phyloP scores from a whole-genome alignment of 2,797 vertebrate species.

The Synanceia verrucosa region DNA sequence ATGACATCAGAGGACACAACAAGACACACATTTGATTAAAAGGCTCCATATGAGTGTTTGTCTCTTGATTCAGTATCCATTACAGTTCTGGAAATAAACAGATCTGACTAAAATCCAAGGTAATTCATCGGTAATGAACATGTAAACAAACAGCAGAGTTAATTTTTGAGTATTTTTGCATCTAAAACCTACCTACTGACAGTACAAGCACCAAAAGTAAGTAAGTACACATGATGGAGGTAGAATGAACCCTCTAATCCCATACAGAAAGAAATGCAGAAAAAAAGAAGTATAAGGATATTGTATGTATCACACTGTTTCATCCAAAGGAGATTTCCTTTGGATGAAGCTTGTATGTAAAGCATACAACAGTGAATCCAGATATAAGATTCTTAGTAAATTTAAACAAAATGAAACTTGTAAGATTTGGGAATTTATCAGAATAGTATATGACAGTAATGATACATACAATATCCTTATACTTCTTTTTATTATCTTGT shows the following conservation, averaged over 20 bases:
- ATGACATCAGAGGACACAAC: slow-evolving; percentile 58
- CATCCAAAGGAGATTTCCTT: no score
- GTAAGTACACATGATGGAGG: neutral
- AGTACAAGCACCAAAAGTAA: slow-evolving; percentile 1
- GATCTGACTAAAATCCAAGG: neutral
- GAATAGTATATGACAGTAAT: no score
- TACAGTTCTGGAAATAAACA: neutral
- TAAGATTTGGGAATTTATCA: no score
- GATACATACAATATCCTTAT: no score
- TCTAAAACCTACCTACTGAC: neutral
- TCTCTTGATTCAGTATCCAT: slow-evolving; percentile 30
- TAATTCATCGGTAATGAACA: slow-evolving; percentile 2
- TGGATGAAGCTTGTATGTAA: no score
- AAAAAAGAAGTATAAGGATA: no score
- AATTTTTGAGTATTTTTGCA: neutral
- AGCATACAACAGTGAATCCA: no score
- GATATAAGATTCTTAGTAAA: no score
- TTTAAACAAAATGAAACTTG: no score
- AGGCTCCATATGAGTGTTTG: slow-evolving; percentile 20
- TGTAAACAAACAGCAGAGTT: neutral
- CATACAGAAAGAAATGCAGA: no score
- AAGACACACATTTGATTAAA: slow-evolving; percentile 37
- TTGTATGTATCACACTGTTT: no score
- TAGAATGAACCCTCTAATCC: neutral
- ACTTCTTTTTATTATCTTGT: no score